Conservation (phyloP, 2,797 vertebrate genomes). For the Prunella strophiata region DNA sequence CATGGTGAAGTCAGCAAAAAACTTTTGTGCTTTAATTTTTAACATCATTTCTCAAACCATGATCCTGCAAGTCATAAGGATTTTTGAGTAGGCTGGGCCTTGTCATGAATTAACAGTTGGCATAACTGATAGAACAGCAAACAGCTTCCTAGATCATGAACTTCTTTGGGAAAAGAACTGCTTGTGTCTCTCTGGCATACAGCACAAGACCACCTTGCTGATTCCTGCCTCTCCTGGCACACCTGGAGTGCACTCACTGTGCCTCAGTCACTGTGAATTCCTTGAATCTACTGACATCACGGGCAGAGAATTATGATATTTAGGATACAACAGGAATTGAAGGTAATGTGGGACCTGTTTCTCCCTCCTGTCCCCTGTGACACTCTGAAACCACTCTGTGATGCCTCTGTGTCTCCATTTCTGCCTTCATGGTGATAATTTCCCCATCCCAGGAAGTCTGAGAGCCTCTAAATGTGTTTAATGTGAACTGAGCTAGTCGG, state of each 20-base stretch:
- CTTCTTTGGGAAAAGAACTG: neutral
- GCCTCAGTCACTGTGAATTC: neutral
- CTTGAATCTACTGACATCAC: neutral
- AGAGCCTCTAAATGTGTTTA: neutral
- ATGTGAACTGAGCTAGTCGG: neutral
- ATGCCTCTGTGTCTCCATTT: neutral
- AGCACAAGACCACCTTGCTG: neutral
- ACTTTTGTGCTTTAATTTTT: neutral
- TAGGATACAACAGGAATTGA: neutral
- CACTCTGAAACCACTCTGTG: neutral
- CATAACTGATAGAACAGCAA: neutral
- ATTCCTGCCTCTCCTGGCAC: neutral
- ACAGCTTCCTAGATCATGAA: neutral
- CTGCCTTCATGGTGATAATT: neutral
- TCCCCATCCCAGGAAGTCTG: neutral
- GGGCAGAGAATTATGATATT: neutral
- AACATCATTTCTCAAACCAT: neutral
- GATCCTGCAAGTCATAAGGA: neutral
- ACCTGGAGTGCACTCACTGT: neutral
- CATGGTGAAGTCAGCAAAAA: slow-evolving; percentile 1
- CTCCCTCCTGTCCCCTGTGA: neutral
- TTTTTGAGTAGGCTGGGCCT: neutral
- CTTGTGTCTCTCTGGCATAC: neutral
- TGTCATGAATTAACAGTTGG: neutral
- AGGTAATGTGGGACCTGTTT: neutral